phyloP scores from a whole-genome alignment of 92 coral and sea anemone species.

The Zoanthus sociatus region DNA sequence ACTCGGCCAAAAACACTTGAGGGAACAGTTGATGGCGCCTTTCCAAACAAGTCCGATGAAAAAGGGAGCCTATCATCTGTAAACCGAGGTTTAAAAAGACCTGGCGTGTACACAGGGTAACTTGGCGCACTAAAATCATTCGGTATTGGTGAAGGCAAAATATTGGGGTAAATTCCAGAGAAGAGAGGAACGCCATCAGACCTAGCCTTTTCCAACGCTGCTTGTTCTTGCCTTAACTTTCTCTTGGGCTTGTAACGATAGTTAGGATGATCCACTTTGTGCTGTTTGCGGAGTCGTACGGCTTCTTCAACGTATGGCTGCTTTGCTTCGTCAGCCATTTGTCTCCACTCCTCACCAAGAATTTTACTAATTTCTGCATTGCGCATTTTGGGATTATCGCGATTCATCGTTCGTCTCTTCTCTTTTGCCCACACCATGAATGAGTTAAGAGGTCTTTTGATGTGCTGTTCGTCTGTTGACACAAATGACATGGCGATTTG shows the following conservation, averaged over 20 bases:
- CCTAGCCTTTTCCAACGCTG: conserved; percentile 48
- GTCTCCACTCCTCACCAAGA: conserved; percentile 89
- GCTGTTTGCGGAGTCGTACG: conserved; percentile 79
- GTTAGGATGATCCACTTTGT: conserved; percentile 88
- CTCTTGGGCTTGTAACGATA: conserved; percentile 90
- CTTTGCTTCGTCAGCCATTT: conserved; percentile 79
- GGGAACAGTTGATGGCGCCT: conserved; percentile 14
- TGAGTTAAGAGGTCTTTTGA: conserved; percentile 90
- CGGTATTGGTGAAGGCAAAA: conserved; percentile 34
- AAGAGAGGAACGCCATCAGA: conserved; percentile 51
- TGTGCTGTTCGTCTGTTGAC: conserved; percentile 63
- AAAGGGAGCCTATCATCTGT: conserved; percentile 45
- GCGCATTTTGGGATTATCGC: conserved; percentile 92
- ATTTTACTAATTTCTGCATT: conserved; percentile 93
- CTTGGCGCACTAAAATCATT: conserved; percentile 19
- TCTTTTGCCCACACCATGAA: conserved; percentile 97
- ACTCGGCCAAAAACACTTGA: conserved; percentile 36
- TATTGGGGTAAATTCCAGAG: conserved; percentile 50
- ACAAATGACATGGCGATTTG: conserved; percentile 37
- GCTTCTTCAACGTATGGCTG: conserved; percentile 90
- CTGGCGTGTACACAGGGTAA: conserved; percentile 22
- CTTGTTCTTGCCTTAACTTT: conserved; percentile 68
- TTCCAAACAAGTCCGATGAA: conserved; percentile 20
- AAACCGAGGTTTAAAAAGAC: conserved; percentile 48
- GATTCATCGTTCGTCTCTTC: conserved; percentile 78